Evolutionary conservation across 2,113 vertebrate genomes (phyloP).

Genomic region (Crotalus horridus): DNA sequence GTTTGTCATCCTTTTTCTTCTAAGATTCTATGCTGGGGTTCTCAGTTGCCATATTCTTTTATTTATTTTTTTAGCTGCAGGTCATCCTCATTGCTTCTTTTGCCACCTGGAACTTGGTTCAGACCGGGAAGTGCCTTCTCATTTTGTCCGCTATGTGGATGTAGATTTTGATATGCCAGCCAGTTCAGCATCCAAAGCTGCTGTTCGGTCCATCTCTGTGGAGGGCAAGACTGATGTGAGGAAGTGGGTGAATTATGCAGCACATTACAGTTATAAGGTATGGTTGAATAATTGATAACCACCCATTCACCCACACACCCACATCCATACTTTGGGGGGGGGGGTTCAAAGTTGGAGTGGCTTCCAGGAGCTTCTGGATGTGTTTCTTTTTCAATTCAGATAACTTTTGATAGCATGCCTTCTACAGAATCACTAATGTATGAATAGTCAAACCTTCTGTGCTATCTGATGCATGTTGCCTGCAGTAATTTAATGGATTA

Average conservation of each 20-base stretch:
- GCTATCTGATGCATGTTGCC: background rate
- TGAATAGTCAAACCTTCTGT: background rate
- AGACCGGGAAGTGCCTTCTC: constrained; percentile 83
- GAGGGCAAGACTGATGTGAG: constrained; percentile 76
- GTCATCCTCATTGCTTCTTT: constrained; percentile 89
- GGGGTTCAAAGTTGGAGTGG: too few relatives aligned
- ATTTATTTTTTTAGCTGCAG: constrained; percentile 63
- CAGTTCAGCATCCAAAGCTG: constrained; percentile 79
- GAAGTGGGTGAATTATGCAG: constrained; percentile 88
- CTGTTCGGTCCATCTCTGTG: constrained; percentile 80
- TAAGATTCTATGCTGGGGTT: background rate
- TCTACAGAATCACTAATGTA: background rate
- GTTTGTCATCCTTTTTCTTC: background rate
- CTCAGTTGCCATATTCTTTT: background rate
- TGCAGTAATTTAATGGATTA: background rate
- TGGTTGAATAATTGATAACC: background rate
- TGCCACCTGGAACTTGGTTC: constrained; percentile 88
- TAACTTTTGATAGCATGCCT: background rate
- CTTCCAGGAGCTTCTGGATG: background rate
- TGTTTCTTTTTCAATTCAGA: background rate
- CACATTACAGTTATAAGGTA: constrained; percentile 89
- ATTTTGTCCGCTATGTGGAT: constrained; percentile 73
- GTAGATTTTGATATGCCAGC: constrained; percentile 88
- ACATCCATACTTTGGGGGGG: background rate
- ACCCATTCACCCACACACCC: background rate